Conservation (phyloP, 92 coral and sea anemone species). For the Virgularia gustaviana region DNA sequence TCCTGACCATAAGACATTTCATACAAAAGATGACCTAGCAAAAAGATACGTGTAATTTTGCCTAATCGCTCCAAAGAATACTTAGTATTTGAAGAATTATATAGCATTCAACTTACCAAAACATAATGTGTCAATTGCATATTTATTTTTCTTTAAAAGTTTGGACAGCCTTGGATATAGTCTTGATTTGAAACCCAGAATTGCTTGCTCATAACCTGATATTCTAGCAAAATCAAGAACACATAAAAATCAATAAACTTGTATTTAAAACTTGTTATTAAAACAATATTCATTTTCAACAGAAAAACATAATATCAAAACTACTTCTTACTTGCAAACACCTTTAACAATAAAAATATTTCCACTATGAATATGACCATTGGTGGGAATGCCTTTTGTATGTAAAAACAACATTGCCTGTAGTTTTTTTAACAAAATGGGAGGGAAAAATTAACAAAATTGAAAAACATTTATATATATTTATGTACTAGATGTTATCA, state of each 20-base stretch:
- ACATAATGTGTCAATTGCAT: conserved; percentile 47
- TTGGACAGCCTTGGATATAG: conserved; percentile 59
- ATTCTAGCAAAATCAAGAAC: conserved; percentile 39
- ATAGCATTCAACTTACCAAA: conserved; percentile 53
- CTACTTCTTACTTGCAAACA: conserved; percentile 64
- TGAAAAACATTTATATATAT: background rate
- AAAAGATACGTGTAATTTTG: background rate
- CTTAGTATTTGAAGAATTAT: too few species aligned
- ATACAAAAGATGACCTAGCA: conserved; percentile 66
- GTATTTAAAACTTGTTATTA: background rate
- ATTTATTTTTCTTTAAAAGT: conserved; percentile 52
- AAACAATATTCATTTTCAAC: background rate
- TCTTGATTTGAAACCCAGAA: conserved; percentile 71
- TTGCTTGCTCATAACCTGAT: conserved; percentile 71
- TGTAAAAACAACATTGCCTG: conserved; percentile 81
- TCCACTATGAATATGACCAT: conserved; percentile 86
- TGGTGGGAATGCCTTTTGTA: conserved; percentile 81
- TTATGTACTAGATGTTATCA: background rate
- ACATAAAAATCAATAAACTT: background rate
- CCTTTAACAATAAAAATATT: conserved; percentile 78
- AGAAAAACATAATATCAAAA: background rate
- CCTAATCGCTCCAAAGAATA: too few species aligned
- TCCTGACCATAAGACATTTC: conserved; percentile 82
- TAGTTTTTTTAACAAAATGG: too few species aligned
- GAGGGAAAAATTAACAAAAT: too few species aligned